These are phyloP conservation scores for Oreochromis grahami DNA, from an alignment of 2,797 vertebrate species.

Conservation along the genomic window DNA sequence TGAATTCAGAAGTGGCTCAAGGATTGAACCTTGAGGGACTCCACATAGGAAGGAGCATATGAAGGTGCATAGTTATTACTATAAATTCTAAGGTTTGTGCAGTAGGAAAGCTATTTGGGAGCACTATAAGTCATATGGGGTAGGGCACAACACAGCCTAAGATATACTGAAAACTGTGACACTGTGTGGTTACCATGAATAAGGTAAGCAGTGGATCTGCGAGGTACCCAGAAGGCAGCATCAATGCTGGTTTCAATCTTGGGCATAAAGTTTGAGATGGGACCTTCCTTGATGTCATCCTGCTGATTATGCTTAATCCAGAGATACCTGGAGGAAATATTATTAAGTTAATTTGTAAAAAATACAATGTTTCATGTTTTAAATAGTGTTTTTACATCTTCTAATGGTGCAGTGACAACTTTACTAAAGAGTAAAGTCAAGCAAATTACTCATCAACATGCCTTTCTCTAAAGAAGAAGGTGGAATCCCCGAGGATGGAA, in stretches of 20 bases:
- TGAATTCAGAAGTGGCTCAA: not conserved
- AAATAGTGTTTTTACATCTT: not conserved
- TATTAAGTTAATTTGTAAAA: not conserved
- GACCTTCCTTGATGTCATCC: conserved; percentile 71
- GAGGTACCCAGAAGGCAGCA: conserved; percentile 75
- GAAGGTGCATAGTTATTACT: not conserved
- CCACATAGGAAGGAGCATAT: not conserved
- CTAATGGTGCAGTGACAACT: not conserved
- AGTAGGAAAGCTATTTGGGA: not conserved
- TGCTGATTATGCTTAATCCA: conserved; percentile 76
- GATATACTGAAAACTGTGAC: not conserved
- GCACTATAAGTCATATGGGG: not conserved
- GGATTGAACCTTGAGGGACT: not conserved
- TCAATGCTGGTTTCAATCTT: conserved; percentile 72
- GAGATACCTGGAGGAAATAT: conserved; percentile 61
- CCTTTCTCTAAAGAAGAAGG: conserved; percentile 72
- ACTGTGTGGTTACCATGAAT: conserved; percentile 67
- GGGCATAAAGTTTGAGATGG: conserved; percentile 76
- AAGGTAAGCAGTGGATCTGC: conserved; percentile 71
- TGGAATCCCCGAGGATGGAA: conserved; percentile 57
- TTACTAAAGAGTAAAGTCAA: not conserved
- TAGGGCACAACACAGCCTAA: not conserved
- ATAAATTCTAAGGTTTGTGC: not conserved
- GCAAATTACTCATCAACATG: not conserved
- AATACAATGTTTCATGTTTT: not conserved